phyloP scores from a whole-genome alignment of 2,113 vertebrate genomes.

The Australoheros scitulus region DNA sequence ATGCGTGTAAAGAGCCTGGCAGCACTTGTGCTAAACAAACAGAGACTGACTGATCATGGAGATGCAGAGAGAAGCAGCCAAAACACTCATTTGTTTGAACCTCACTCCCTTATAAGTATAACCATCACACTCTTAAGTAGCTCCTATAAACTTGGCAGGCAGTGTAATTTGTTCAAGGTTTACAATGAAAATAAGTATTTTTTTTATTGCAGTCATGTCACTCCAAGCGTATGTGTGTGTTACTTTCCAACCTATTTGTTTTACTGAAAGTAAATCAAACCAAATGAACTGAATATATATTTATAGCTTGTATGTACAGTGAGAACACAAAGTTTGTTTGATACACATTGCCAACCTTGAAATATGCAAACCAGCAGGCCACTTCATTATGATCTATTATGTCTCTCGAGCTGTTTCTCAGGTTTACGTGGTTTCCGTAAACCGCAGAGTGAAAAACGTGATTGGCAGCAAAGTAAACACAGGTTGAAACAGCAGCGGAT shows the following conservation, averaged over 20 bases:
- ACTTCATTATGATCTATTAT: conserved; percentile 9
- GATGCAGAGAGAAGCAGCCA: conserved; percentile 18
- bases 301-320: not conserved
- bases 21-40: conserved; percentile 50
- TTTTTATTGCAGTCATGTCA: conserved; percentile 12
- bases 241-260: conserved; percentile 25
- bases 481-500: conserved; percentile 35
- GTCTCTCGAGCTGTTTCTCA: conserved; percentile 40
- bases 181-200: conserved; percentile 5
- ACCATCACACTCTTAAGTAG: conserved; percentile 14
- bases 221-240: conserved; percentile 3
- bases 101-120: not conserved
- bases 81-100: not conserved
- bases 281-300: conserved; percentile 21
- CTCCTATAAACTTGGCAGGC: conserved; percentile 34
- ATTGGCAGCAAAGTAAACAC: conserved; percentile 59
- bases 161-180: conserved; percentile 7
- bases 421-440: conserved; percentile 47
- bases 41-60: not conserved
- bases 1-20: conserved; percentile 36
- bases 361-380: conserved; percentile 17
- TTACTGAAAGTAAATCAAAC: conserved; percentile 26
- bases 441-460: conserved; percentile 54
- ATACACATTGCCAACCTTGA: not conserved
- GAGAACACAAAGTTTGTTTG: not conserved